phyloP scores from a whole-genome alignment of 2,113 vertebrate species.

The Apteryx mantelli region DNA sequence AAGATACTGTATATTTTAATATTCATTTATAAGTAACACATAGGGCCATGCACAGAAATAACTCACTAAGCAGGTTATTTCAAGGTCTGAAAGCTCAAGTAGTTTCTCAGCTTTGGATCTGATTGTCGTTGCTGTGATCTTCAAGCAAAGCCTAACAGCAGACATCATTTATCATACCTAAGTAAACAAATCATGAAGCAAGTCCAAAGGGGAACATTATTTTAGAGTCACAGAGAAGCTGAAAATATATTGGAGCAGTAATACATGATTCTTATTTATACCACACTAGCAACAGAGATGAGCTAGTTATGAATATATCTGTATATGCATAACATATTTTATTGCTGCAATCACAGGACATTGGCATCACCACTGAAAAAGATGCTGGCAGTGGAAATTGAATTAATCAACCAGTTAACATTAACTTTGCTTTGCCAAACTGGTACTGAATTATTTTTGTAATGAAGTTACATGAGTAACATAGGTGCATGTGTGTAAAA shows the following conservation, averaged over 20 bases:
- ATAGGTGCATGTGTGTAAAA: not conserved
- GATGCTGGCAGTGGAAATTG: not conserved
- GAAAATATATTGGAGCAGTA: not conserved
- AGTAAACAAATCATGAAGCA: not conserved
- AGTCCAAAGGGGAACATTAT: not conserved
- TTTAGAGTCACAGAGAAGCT: not conserved
- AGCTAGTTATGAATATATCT: not conserved
- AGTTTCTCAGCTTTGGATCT: not conserved
- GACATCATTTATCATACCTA: not conserved
- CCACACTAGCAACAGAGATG: not conserved
- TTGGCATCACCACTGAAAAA: not conserved
- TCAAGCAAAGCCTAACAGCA: not conserved
- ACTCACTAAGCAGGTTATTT: not conserved
- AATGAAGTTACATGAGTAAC: not conserved
- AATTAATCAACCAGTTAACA: not conserved
- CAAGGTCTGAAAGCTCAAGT: not conserved
- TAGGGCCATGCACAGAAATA: not conserved
- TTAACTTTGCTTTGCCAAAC: not conserved
- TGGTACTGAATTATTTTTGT: not conserved
- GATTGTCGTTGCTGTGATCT: not conserved
- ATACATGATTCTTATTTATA: not conserved
- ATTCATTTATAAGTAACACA: not conserved
- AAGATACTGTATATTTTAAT: not conserved
- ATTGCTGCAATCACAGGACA: not conserved
- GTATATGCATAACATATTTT: not conserved